Conservation (phyloP, 2,113 vertebrate genomes). For the Thryonomys swinderianus region DNA sequence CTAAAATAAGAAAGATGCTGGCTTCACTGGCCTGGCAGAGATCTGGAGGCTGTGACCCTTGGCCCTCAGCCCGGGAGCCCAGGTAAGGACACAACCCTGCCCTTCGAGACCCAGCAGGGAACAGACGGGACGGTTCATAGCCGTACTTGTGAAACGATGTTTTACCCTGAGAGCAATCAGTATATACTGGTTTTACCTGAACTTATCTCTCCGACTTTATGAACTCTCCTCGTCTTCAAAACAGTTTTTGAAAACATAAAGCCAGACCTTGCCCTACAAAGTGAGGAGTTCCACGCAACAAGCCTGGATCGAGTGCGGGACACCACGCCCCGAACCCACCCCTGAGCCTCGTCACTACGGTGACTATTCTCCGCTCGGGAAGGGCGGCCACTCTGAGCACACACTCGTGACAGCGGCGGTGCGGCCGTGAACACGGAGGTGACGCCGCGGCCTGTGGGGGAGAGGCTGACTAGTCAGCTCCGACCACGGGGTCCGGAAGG, state of each 20-base stretch:
- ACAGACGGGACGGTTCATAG: rapidly evolving
- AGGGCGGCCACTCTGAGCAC: background rate
- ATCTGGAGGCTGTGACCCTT: background rate
- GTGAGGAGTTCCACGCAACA: background rate
- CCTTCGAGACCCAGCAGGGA: background rate
- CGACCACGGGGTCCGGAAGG: background rate
- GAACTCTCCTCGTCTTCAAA: background rate
- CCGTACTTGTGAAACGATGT: background rate
- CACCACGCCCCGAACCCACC: background rate
- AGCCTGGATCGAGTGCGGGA: background rate
- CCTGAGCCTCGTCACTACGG: background rate
- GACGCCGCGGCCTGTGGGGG: too few species aligned
- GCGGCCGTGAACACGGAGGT: background rate
- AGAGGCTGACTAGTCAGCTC: background rate
- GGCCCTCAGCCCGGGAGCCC: background rate
- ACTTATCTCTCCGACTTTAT: background rate
- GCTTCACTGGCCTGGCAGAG: background rate
- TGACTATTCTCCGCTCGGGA: background rate
- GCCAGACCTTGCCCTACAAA: background rate
- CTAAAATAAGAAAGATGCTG: background rate
- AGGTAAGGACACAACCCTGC: background rate
- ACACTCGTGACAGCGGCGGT: background rate
- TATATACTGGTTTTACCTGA: background rate
- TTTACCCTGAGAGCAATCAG: background rate
- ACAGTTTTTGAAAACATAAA: background rate